Evolutionary conservation across 1,140 invertebrate genomes (phyloP).

Genomic region (Cyphomyrmex costatus): DNA sequence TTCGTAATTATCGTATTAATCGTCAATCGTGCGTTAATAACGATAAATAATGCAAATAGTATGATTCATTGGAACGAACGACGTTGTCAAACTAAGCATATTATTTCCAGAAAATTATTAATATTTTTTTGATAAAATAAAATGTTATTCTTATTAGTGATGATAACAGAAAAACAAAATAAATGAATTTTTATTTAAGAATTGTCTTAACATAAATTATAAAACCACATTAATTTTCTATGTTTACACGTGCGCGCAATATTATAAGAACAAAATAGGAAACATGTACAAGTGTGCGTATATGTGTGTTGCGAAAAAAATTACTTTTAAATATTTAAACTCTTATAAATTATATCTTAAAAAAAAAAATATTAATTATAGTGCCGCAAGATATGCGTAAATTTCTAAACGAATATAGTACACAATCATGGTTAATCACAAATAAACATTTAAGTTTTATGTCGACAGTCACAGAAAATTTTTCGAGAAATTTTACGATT

Average conservation of each 20-base stretch:
- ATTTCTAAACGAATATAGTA: conserved; percentile 51
- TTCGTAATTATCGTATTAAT: conserved; percentile 46
- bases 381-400: conserved; percentile 18
- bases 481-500: neutral
- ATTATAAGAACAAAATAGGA: neutral
- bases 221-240: neutral
- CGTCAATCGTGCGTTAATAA: conserved; percentile 21
- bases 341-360: neutral
- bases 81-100: neutral
- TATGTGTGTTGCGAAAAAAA: neutral
- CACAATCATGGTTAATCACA: neutral
- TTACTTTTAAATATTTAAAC: neutral
- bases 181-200: neutral
- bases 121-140: neutral
- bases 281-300: neutral
- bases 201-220: neutral
- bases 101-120: neutral
- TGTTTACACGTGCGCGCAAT: neutral
- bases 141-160: neutral
- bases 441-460: neutral
- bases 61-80: neutral
- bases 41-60: conserved; percentile 3
- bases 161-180: neutral
- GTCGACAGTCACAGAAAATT: conserved; percentile 40
- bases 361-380: neutral